Conservation (phyloP, 2,888 invertebrate species). For the Drosophila bunnanda region DNA sequence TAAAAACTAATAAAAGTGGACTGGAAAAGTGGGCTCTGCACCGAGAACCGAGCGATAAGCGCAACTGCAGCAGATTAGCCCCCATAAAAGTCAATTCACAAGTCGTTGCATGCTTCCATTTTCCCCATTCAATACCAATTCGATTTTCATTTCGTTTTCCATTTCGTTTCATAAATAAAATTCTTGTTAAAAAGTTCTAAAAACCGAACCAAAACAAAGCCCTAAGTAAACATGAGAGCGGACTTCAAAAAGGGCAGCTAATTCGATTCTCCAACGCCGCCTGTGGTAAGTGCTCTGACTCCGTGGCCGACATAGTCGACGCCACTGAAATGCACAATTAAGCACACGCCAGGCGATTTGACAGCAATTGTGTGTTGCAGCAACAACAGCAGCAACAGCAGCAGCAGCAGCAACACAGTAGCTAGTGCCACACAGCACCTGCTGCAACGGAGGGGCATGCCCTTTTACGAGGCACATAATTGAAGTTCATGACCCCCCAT, state of each 20-base stretch:
- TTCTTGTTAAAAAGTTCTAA: slow-evolving; percentile 58
- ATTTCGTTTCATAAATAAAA: slow-evolving; percentile 53
- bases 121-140: too few species aligned
- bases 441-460: slow-evolving; percentile 27
- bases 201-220: slow-evolving; percentile 43
- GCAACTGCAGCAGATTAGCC: slow-evolving; percentile 8
- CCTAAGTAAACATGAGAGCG: slow-evolving; percentile 28
- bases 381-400: slow-evolving; percentile 6
- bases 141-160: slow-evolving; percentile 13
- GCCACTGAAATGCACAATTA: slow-evolving; percentile 57
- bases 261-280: slow-evolving; percentile 17
- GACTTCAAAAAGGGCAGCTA: slow-evolving; percentile 26
- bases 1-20: slow-evolving; percentile 40
- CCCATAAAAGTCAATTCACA: slow-evolving; percentile 53
- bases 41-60: slow-evolving; percentile 48
- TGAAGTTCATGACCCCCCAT: slow-evolving; percentile 74
- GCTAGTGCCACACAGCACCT: slow-evolving; percentile 46
- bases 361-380: slow-evolving; percentile 56
- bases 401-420: slow-evolving; percentile 12
- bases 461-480: slow-evolving; percentile 57
- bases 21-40: slow-evolving; percentile 30
- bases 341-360: slow-evolving; percentile 63
- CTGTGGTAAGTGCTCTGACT: slow-evolving; percentile 23
- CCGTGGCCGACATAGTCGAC: slow-evolving; percentile 8
- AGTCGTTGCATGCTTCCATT: slow-evolving; percentile 28